phyloP scores from a whole-genome alignment of 2,113 vertebrate species.

The Cochlearius cochlearius region DNA sequence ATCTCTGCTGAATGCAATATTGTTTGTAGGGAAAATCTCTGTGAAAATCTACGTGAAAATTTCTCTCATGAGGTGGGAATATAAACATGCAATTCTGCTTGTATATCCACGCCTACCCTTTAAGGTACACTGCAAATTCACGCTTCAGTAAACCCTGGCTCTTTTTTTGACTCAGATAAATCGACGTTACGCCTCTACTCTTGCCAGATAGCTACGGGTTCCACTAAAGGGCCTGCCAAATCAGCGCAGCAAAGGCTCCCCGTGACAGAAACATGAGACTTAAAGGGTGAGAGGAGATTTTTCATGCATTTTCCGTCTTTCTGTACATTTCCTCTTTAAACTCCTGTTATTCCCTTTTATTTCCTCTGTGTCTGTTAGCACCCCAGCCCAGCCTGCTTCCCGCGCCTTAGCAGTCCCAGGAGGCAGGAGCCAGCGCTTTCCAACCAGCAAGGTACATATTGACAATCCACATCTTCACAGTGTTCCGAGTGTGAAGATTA shows the following conservation, averaged over 20 bases:
- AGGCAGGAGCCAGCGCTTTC: background rate
- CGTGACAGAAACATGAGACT: background rate
- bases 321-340: background rate
- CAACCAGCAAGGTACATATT: constrained; percentile 1
- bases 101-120: background rate
- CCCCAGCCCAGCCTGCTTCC: background rate
- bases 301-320: background rate
- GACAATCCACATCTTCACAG: background rate
- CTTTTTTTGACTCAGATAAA: background rate
- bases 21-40: background rate
- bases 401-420: background rate
- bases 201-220: background rate
- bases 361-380: background rate
- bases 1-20: background rate
- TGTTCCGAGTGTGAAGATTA: background rate
- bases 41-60: background rate
- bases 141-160: background rate
- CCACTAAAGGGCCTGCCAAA: background rate
- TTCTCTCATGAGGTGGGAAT: background rate
- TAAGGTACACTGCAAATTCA: background rate
- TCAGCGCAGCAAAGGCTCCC: background rate
- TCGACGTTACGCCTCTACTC: background rate
- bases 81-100: background rate
- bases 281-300: background rate
- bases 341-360: background rate